Percentiles rank a stretch among this genome's conserved stretches.
phyloP scores from a whole-genome alignment of 2,113 vertebrate species.

The Pogona vitticeps region DNA sequence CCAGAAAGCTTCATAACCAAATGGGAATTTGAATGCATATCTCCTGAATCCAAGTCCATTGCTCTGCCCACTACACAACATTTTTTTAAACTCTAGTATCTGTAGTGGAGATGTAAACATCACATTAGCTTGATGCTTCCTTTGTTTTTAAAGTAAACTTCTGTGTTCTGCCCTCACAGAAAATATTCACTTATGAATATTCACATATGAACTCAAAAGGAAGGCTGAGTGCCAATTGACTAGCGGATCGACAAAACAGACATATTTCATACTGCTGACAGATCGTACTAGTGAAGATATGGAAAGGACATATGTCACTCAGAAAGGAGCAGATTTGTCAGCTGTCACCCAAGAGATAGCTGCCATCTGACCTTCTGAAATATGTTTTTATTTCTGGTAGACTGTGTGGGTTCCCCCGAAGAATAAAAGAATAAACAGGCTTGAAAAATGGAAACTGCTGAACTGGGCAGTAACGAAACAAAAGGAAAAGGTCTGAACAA shows the following conservation, averaged over 20 bases:
- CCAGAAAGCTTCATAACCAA: too few relatives aligned
- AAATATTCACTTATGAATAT: too few relatives aligned
- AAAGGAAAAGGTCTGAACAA: slow-evolving; percentile 14
- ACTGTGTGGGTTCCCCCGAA: neutral
- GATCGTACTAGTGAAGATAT: slow-evolving; percentile 52
- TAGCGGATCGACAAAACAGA: slow-evolving; percentile 38
- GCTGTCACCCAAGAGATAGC: slow-evolving; percentile 26
- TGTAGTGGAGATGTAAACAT: too few relatives aligned
- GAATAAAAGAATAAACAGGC: slow-evolving; percentile 23
- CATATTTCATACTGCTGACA: slow-evolving; percentile 54
- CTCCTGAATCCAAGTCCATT: too few relatives aligned
- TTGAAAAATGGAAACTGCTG: slow-evolving; percentile 4
- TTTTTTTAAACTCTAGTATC: too few relatives aligned
- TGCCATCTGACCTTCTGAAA: slow-evolving; percentile 41
- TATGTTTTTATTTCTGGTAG: neutral
- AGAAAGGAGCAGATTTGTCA: slow-evolving; percentile 55
- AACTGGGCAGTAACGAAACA: slow-evolving; percentile 47
- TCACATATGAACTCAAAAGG: too few relatives aligned
- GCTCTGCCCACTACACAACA: too few relatives aligned
- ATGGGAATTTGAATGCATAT: too few relatives aligned
- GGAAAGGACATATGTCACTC: slow-evolving; percentile 48
- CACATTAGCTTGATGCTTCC: too few relatives aligned
- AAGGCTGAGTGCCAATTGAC: slow-evolving; percentile 33
- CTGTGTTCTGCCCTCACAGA: too few relatives aligned
- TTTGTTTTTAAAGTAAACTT: too few relatives aligned